Conservation (phyloP, 2,888 invertebrate species). For the Trichogramma dendrolimi region DNA sequence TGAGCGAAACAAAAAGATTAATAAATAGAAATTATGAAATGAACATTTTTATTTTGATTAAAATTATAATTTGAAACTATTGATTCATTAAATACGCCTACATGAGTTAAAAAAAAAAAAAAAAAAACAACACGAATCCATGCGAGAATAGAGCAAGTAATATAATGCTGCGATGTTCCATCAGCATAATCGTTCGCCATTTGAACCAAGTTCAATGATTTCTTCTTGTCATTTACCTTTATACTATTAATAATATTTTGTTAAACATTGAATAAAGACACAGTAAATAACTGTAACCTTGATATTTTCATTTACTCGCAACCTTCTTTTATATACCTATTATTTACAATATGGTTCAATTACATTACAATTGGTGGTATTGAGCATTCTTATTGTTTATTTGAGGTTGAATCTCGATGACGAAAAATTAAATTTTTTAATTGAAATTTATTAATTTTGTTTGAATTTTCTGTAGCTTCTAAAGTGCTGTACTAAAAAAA, state of each 20-base stretch:
- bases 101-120: too few species aligned
- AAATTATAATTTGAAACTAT: too few species aligned
- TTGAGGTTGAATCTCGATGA: not conserved
- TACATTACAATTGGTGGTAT: not conserved
- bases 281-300: conserved; percentile 28
- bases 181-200: conserved; percentile 26
- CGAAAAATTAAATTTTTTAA: not conserved
- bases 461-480: not conserved
- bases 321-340: not conserved
- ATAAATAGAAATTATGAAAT: too few species aligned
- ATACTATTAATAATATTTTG: conserved; percentile 38
- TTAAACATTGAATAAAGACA: conserved; percentile 38
- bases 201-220: conserved; percentile 29
- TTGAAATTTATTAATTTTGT: not conserved
- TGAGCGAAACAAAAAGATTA: too few species aligned
- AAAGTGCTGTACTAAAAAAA: not conserved
- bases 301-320: not conserved
- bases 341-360: not conserved
- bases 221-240: conserved; percentile 31
- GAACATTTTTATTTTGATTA: too few species aligned
- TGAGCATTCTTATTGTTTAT: not conserved
- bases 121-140: too few species aligned
- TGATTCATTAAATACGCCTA: too few species aligned
- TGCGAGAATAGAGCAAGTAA: too few species aligned
- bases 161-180: conserved; percentile 26